Conservation (phyloP, 2,888 invertebrate genomes). For the Volucella zonaria region DNA sequence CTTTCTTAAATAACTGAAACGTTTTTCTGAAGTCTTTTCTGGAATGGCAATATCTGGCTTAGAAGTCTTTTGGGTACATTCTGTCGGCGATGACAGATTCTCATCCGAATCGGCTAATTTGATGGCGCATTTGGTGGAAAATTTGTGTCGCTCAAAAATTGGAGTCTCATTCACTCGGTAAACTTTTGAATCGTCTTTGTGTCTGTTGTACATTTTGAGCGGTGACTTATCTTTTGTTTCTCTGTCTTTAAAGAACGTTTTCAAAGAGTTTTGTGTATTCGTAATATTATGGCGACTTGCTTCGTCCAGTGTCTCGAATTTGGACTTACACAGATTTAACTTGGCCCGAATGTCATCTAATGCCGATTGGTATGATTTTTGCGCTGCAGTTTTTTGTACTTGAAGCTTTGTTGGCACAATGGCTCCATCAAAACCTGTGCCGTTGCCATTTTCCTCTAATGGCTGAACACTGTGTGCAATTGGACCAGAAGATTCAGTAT, state of each 20-base stretch:
- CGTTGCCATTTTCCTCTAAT: constrained; percentile 46
- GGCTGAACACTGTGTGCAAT: constrained; percentile 6
- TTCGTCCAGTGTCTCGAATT: constrained; percentile 81
- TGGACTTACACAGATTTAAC: constrained; percentile 80
- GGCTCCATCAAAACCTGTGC: not conserved
- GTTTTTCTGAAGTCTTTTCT: constrained; percentile 49
- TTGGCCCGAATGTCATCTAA: constrained; percentile 81
- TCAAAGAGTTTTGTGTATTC: constrained; percentile 80
- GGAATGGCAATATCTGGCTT: constrained; percentile 27
- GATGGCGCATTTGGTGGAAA: constrained; percentile 71
- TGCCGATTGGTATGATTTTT: constrained; percentile 79
- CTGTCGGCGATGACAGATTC: constrained; percentile 76
- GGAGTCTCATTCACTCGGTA: constrained; percentile 82
- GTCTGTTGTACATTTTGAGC: constrained; percentile 72
- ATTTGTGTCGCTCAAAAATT: constrained; percentile 80
- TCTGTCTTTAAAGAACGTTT: constrained; percentile 79
- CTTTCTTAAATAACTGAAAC: constrained; percentile 66
- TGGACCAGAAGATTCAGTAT: constrained; percentile 8
- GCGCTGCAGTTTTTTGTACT: constrained; percentile 76
- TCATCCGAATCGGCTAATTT: constrained; percentile 80
- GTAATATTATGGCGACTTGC: constrained; percentile 80
- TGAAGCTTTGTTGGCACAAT: constrained; percentile 57
- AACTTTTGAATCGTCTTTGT: constrained; percentile 67
- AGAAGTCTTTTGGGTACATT: constrained; percentile 39
- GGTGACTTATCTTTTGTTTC: constrained; percentile 64